Conservation (phyloP, 2,888 invertebrate genomes). For the Epistrophe eligans region DNA sequence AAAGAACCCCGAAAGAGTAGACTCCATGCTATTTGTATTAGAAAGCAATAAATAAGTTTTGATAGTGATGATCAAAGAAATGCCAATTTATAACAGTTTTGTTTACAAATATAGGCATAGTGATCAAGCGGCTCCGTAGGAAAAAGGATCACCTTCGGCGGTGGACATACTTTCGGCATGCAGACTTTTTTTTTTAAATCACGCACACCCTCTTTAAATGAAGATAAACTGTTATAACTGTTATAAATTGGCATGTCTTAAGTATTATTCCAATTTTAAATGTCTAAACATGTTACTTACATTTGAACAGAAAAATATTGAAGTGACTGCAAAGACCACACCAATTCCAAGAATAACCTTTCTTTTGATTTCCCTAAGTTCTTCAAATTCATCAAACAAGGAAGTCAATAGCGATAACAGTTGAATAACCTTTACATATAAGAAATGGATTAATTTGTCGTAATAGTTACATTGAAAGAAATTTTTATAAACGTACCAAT, state of each 20-base stretch:
- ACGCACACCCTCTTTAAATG: too few relatives aligned
- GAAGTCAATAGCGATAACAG: constrained; percentile 78
- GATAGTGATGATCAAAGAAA: too few relatives aligned
- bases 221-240: too few relatives aligned
- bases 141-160: too few relatives aligned
- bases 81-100: too few relatives aligned
- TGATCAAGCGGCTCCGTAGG: too few relatives aligned
- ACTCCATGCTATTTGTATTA: constrained; percentile 78
- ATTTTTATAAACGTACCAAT: constrained; percentile 14
- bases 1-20: constrained; percentile 73
- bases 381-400: constrained; percentile 81
- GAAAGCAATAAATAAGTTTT: neutral
- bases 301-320: constrained; percentile 79
- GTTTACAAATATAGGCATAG: too few relatives aligned
- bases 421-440: constrained; percentile 53
- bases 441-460: neutral
- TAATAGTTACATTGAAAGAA: neutral
- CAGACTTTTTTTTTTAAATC: too few relatives aligned
- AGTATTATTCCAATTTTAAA: neutral
- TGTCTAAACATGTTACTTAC: constrained; percentile 74
- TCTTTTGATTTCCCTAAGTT: constrained; percentile 77
- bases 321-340: constrained; percentile 76
- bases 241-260: too few relatives aligned
- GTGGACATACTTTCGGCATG: too few relatives aligned
- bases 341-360: constrained; percentile 77